A percentile compares a stretch with the other conserved stretches of the same genome.
phyloP scores from a whole-genome alignment of 2,888 invertebrate genomes.

The Muscina levida region DNA sequence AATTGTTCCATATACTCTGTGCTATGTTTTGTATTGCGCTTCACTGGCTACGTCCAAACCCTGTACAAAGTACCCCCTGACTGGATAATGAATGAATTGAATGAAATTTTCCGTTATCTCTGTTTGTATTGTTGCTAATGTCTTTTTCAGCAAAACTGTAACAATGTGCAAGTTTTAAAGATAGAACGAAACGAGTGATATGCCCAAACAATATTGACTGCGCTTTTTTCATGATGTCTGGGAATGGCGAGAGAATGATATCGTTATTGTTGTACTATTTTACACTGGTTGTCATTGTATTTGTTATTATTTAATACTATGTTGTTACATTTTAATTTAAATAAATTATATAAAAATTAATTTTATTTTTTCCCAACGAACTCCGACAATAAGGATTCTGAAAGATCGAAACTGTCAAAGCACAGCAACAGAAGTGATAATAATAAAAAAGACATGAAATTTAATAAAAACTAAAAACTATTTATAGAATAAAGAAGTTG shows the following conservation, averaged over 20 bases:
- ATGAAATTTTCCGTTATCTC: neutral
- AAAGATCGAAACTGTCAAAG: too few relatives aligned
- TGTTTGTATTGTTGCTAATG: neutral
- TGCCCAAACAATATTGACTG: conserved; percentile 3
- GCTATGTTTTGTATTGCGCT: neutral
- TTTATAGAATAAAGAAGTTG: too few relatives aligned
- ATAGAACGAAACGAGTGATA: neutral
- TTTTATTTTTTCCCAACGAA: too few relatives aligned
- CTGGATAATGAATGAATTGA: conserved; percentile 13
- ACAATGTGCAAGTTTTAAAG: conserved; percentile 10
- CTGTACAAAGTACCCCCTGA: conserved; percentile 7
- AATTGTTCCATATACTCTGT: conserved; percentile 21
- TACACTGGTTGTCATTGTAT: too few relatives aligned
- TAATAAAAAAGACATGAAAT: too few relatives aligned
- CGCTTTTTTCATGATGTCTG: conserved; percentile 22
- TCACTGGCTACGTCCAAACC: neutral
- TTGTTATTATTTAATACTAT: neutral
- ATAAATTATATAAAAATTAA: too few relatives aligned
- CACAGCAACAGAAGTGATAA: too few relatives aligned
- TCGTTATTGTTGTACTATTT: neutral
- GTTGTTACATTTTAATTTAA: neutral
- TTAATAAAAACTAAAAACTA: too few relatives aligned
- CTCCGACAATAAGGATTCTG: too few relatives aligned
- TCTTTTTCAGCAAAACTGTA: conserved; percentile 12
- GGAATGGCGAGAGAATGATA: conserved; percentile 19